Conservation (phyloP, 2,888 invertebrate genomes). For the Pteria penguin region DNA sequence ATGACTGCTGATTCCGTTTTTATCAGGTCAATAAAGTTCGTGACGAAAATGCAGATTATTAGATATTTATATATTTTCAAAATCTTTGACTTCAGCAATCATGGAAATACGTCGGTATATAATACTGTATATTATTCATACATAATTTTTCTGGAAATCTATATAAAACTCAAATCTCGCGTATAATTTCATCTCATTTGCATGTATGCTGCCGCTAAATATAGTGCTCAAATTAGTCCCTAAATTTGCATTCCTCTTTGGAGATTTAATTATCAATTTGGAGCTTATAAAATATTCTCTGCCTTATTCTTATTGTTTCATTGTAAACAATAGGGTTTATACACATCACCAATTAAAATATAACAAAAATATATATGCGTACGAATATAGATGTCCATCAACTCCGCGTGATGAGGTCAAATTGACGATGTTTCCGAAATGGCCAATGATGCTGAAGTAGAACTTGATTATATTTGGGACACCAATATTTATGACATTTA, state of each 20-base stretch:
- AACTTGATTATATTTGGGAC: background rate
- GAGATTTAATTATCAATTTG: background rate
- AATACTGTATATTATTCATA: too few relatives aligned
- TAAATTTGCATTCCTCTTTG: background rate
- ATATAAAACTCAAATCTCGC: background rate
- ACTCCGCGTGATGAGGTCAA: slow-evolving; percentile 56
- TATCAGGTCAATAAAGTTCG: too few relatives aligned
- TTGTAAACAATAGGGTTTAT: too few relatives aligned
- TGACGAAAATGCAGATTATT: too few relatives aligned
- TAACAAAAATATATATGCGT: too few relatives aligned
- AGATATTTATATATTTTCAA: too few relatives aligned
- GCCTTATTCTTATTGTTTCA: too few relatives aligned
- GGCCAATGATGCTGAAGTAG: slow-evolving; percentile 56
- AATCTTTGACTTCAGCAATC: too few relatives aligned
- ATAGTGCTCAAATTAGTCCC: background rate
- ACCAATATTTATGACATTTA: background rate
- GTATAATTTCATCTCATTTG: background rate
- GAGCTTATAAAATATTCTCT: background rate
- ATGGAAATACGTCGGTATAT: too few relatives aligned
- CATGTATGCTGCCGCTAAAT: background rate
- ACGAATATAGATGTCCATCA: slow-evolving; percentile 48
- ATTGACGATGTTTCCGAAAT: slow-evolving; percentile 57
- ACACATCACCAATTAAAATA: too few relatives aligned
- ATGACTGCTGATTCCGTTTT: too few relatives aligned
- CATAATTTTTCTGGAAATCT: background rate